Base-by-base conservation (phyloP, 1,140 invertebrate species). In the Elysia chlorotica region DNA sequence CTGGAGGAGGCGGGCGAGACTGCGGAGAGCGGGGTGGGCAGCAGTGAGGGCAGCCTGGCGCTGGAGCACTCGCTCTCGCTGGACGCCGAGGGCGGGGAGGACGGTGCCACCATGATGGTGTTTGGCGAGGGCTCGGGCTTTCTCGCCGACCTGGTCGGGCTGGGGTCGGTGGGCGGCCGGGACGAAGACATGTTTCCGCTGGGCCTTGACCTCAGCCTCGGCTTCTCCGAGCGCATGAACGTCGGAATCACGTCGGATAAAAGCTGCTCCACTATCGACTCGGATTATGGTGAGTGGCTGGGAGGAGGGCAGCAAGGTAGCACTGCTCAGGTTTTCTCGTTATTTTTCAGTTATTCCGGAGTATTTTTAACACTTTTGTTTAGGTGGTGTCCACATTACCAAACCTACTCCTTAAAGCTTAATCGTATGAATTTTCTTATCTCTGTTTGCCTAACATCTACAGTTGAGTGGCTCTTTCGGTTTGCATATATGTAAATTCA, bases 241-340 rank as follows among this genome's bases (percentile, higher is more conserved):
- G 33, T 59, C 5, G 33, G 67, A 14, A 37, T 59, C 31, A 69
- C 33, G 33, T 6, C 67, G 1, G 67, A 69, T 25, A 69, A 36
- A 36, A 35, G 67, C n/a, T 57, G 31, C 23, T 69, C 35, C 56
- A 37, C 67, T n/a, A 23, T 69, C 6, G 54, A 69, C 1, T 69
- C 67, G 25, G 67, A 69, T 30, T 59, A 54, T n/a, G 67, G 67
- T 69, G 25, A 69, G 67, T 69, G 28, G 19, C 2, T 25, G 25
- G 6, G 14, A 6, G 10, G 56, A 59, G 14, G 10, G 14, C 10
- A 10, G 25, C 17, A 59, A 10, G 17, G 14, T 10, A 10, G 17
- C 25, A n/a, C 56, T 17, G 17, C n/a, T n/a, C n/a, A n/a, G n/a
- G n/a, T n/a, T n/a, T n/a, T n/a, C n/a, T n/a, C n/a, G n/a, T n/a